phyloP scores from a whole-genome alignment of 2,113 vertebrate species.

The Rousettus leschenaultii region DNA sequence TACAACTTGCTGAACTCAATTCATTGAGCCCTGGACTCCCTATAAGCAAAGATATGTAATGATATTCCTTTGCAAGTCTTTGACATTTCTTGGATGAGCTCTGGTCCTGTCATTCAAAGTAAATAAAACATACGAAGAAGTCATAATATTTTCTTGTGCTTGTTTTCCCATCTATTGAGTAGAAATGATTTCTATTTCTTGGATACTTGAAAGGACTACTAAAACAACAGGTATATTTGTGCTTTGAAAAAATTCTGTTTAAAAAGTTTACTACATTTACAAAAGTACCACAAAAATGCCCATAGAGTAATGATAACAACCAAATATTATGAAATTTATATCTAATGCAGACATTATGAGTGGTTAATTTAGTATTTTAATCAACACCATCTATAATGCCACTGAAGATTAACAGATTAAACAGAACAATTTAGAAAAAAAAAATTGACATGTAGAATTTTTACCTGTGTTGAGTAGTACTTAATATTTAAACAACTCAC shows the following conservation, averaged over 20 bases:
- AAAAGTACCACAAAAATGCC: neutral
- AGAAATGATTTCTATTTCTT: neutral
- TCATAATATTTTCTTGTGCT: neutral
- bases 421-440: neutral
- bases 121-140: neutral
- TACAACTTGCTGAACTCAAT: neutral
- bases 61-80: slow-evolving; percentile 5
- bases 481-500: slow-evolving; percentile 27
- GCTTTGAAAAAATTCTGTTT: slow-evolving; percentile 1
- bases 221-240: neutral
- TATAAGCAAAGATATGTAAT: neutral
- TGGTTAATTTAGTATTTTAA: neutral
- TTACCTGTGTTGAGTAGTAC: neutral
- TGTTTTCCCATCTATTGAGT: neutral
- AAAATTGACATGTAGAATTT: neutral
- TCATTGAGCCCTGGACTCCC: neutral
- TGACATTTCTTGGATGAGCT: neutral
- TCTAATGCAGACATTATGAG: neutral
- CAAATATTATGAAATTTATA: neutral
- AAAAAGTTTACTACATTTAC: neutral
- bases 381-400: neutral
- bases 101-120: neutral
- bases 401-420: neutral
- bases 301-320: neutral
- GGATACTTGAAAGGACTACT: neutral